Evolutionary conservation across 2,113 vertebrate genomes (phyloP).

Genomic region (Hiodon tergisus): DNA sequence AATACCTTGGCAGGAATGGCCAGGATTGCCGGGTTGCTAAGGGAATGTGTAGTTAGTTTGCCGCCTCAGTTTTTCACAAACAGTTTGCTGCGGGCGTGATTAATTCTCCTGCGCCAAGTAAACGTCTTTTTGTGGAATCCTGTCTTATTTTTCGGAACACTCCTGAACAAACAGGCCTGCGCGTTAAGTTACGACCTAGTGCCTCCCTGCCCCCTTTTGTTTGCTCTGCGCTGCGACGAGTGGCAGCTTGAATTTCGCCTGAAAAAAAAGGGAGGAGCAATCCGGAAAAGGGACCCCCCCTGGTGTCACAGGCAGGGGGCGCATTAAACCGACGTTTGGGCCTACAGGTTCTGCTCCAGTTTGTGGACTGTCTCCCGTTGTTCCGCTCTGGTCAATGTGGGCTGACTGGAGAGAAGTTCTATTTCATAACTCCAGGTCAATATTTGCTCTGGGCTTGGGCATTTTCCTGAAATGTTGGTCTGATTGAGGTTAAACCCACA

Average conservation of each 20-base stretch:
- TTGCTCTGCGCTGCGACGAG: constrained; percentile 44
- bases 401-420: constrained; percentile 43
- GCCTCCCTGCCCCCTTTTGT: neutral
- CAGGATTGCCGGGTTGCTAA: too few relatives aligned
- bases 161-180: too few relatives aligned
- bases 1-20: too few relatives aligned
- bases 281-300: too few relatives aligned
- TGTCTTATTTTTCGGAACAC: too few relatives aligned
- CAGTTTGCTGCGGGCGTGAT: too few relatives aligned
- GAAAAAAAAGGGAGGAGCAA: too few relatives aligned
- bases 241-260: constrained; percentile 1
- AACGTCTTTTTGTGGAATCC: too few relatives aligned
- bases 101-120: too few relatives aligned
- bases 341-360: neutral
- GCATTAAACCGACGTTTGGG: neutral
- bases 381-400: constrained; percentile 38
- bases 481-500: neutral
- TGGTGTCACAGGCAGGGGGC: neutral
- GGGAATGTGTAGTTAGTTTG: too few relatives aligned
- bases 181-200: too few relatives aligned
- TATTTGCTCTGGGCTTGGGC: constrained; percentile 43
- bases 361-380: constrained; percentile 14
- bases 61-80: too few relatives aligned
- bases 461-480: neutral
- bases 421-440: constrained; percentile 42